Conservation (phyloP, 2,113 vertebrate genomes). For the Regulus satrapa region DNA sequence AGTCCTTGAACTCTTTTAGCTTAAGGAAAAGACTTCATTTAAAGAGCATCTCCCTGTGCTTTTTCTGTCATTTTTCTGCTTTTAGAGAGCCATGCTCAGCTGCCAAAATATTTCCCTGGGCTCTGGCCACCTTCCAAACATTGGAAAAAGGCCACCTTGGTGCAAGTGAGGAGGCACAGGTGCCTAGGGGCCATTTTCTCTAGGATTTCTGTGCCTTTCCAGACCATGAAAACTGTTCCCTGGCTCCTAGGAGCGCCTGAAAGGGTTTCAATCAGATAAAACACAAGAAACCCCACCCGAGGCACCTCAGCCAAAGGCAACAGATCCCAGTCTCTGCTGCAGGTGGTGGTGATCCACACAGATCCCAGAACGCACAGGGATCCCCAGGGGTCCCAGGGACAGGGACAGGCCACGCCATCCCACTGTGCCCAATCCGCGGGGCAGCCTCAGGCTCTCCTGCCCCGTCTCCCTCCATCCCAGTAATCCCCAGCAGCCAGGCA, state of each 20-base stretch:
- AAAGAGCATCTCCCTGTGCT: neutral
- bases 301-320: neutral
- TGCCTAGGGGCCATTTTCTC: neutral
- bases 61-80: neutral
- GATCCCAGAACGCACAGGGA: rapidly evolving
- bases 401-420: rapidly evolving
- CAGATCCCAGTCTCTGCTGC: neutral
- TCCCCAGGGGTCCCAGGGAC: neutral
- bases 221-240: neutral
- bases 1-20: neutral
- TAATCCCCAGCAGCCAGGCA: neutral
- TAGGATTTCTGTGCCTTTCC: neutral
- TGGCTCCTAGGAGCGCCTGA: rapidly evolving
- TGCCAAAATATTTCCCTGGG: neutral
- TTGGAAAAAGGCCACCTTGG: neutral
- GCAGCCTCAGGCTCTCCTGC: too few species aligned
- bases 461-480: neutral
- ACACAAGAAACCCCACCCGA: neutral
- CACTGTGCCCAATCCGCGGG: neutral
- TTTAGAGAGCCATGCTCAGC: neutral
- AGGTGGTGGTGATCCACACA: rapidly evolving
- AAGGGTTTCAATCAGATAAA: neutral
- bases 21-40: neutral
- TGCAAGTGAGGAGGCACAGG: neutral
- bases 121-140: neutral